Base-by-base conservation (phyloP, 92 coral and sea anemone species). In the Zoanthus solanderi region DNA sequence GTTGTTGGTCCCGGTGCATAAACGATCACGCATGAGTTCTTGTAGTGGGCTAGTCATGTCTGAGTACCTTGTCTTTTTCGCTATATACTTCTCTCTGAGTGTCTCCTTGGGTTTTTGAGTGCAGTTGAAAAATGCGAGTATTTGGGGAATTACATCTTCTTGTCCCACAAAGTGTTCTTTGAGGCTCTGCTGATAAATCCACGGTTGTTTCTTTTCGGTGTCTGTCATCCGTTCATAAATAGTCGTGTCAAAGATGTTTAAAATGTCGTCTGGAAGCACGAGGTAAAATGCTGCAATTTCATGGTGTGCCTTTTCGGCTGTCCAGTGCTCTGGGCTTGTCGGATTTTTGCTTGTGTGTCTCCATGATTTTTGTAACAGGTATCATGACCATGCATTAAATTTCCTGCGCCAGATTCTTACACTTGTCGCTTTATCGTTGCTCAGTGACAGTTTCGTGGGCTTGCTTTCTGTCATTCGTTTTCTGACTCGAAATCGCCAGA, bases 401-500 rank as follows among this genome's bases (percentile, higher is more conserved):
- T 77, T 77, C 63, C 67, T 52, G 83, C 83, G 7, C 88, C 88
- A 72, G 10, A 84, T 47, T 84, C 68, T 16, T 84, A 54, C 71
- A 23, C 23, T 23, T 23, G 23, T 23, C 23, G 23, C 23, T 23
- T 23, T 23, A 23, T 23, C 23, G n/a, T 83, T 67, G 42, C 75
- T 48, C 4, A 83, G 76, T 32, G 77, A 60, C 28, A 83, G 30
- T 83, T 83, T 83, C 66, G 87, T 67, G 9, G 87, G 87, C 46
- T 83, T 83, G 87, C 87, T 83, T 61, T 83, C 63, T 42, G 77
- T 61, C 76, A 83, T 53, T 83, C 6, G 85, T 28, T 80, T 61
- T 71, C 48, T 18, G 52, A 71, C 52, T 71, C 76, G 18, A 71
- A 32, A 71, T 32, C 50, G 23, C 76, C 52, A 71, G 72, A 67